These are phyloP conservation scores for Trichonephila clavata DNA, from an alignment of 1,140 invertebrate genomes.

Conservation along the genomic window DNA sequence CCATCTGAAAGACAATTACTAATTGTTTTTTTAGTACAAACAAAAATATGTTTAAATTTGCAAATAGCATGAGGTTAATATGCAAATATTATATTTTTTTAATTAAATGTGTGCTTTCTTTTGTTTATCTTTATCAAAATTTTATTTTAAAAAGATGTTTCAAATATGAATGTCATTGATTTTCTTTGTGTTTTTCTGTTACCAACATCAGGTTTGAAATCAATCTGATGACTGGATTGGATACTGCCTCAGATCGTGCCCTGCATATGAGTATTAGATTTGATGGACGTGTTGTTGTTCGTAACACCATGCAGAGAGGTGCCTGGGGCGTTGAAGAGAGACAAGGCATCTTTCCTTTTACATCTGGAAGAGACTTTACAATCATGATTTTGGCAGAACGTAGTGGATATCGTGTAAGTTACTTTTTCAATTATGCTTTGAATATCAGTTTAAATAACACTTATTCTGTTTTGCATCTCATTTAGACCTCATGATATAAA, in stretches of 20 bases:
- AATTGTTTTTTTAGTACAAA: too few relatives aligned
- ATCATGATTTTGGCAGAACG: conserved; percentile 70
- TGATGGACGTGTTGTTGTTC: conserved; percentile 51
- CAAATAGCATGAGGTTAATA: too few relatives aligned
- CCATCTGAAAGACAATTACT: too few relatives aligned
- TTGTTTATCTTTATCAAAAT: too few relatives aligned
- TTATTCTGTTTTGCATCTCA: too few relatives aligned
- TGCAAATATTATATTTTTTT: too few relatives aligned
- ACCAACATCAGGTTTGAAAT: conserved; percentile 51
- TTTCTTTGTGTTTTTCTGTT: background rate
- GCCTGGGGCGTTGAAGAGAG: conserved; percentile 73
- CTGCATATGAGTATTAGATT: conserved; percentile 75
- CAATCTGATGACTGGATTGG: conserved; percentile 55
- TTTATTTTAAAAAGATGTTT: too few relatives aligned
- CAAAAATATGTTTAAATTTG: too few relatives aligned
- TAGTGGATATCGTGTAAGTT: conserved; percentile 46
- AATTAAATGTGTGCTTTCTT: too few relatives aligned
- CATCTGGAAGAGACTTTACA: conserved; percentile 38
- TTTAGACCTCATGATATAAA: too few relatives aligned
- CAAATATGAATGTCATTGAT: too few relatives aligned
- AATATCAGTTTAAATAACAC: too few relatives aligned
- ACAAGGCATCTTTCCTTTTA: conserved; percentile 64
- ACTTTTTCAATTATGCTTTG: background rate
- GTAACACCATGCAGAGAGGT: conserved; percentile 43
- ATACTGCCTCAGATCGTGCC: conserved; percentile 44